Base-by-base conservation (phyloP, 2,797 vertebrate genomes). In the Liparis tanakae region DNA sequence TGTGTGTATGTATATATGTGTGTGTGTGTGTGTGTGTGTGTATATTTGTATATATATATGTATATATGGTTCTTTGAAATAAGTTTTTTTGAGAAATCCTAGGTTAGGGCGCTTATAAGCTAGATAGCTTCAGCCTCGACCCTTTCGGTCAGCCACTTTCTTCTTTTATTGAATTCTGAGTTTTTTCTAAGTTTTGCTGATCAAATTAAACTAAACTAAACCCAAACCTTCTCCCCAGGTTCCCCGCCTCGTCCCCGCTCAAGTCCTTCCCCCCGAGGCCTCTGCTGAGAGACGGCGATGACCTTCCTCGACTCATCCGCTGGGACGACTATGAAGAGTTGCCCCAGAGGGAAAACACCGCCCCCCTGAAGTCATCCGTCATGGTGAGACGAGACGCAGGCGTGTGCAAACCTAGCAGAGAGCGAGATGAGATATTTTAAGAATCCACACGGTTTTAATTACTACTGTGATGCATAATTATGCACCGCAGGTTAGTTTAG, bases 241-340 rank as follows among this genome's bases (percentile, higher is more conserved):
- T 93, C 93, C 97, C 98, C 85, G 94, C 94, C 72, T 92, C 93
- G 18, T 99, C 97, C 14, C 97, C 97, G 0, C 84, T 99, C 74
- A 99, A 97, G 75, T 96, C 95, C 36, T 94, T 97, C 69, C 97
- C 97, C 78, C 92, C 94, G 83, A 96, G 91, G 70, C 79, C 88
- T 57, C 79, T 85, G 7, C 78, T 90, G 67, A 92, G 64, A 51
- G 88, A 91, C 85, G 84, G 85, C 63, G 58, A 70, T 54, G 93
- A 95, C 78, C 80, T 95, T 80, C 94, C 97, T 83, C 96, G 95
- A 85, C 96, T 97, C 75, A 96, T 96, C 70, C 94, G 91, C 66
- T 97, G 96, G 97, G 94, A 94, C 72, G 96, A 97, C 81, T 90
- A 83, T 0, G 95, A 93, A 63, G 91, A 93, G 74, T 85, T 93